Evolutionary conservation across 2,113 vertebrate species (phyloP).

Genomic region (Bubalus kerabau): DNA sequence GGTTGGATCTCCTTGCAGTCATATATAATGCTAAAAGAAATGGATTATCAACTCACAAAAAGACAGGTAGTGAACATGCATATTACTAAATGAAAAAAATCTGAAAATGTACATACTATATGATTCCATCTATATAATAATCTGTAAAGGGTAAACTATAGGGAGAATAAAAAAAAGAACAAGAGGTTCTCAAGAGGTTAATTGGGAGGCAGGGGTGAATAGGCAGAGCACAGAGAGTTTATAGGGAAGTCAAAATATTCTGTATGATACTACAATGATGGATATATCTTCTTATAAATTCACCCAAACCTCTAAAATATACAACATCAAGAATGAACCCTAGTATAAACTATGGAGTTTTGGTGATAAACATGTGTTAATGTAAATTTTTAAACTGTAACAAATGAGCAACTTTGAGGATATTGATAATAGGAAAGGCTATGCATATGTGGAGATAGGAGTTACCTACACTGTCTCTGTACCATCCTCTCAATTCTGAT

Average conservation of each 20-base stretch:
- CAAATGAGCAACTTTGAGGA: background rate
- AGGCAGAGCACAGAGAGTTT: background rate
- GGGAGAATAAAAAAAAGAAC: background rate
- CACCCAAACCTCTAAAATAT: background rate
- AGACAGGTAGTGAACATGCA: background rate
- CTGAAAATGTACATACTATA: background rate
- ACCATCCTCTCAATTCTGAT: background rate
- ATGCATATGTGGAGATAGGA: too few species aligned
- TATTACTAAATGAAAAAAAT: background rate
- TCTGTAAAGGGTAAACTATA: background rate
- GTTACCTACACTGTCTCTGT: background rate
- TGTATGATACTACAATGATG: background rate
- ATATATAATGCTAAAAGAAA: background rate
- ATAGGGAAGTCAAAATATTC: background rate
- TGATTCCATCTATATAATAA: background rate
- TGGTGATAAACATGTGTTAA: background rate
- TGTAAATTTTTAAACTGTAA: background rate
- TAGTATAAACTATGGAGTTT: background rate
- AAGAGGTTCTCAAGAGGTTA: background rate
- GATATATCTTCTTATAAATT: background rate
- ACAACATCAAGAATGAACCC: background rate
- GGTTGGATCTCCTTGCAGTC: too few species aligned
- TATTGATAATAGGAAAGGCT: background rate
- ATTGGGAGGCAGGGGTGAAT: background rate
- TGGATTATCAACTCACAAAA: background rate